Conservation (phyloP, 2,113 vertebrate genomes). For the Phrynosoma blainvillii region DNA sequence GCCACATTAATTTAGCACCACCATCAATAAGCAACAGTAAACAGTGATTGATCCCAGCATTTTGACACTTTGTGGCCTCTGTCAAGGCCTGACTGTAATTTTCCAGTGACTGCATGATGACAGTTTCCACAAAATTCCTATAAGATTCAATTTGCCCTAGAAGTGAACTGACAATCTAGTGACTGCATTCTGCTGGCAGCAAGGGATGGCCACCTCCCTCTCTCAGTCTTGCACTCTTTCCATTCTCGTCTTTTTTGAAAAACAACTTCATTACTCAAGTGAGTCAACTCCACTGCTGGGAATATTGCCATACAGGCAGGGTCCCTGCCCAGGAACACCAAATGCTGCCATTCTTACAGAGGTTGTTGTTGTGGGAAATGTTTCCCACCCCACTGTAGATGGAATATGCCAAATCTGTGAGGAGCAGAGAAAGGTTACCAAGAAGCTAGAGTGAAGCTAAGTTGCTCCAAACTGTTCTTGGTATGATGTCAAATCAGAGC, state of each 20-base stretch:
- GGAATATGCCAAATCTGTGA: neutral
- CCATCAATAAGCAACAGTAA: neutral
- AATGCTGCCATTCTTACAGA: neutral
- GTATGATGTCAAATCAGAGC: slow-evolving; percentile 8
- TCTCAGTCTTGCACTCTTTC: slow-evolving; percentile 23
- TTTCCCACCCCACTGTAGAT: neutral
- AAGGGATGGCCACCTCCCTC: neutral
- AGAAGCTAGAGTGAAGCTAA: neutral
- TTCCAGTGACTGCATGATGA: neutral
- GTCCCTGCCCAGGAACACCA: slow-evolving; percentile 6
- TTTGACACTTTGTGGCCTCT: too few species aligned
- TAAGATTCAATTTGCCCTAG: slow-evolving; percentile 28
- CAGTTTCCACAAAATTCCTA: neutral
- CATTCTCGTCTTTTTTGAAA: slow-evolving; percentile 12
- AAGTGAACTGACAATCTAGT: slow-evolving; percentile 19
- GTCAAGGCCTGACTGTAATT: neutral
- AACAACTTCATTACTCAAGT: neutral
- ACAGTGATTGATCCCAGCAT: neutral
- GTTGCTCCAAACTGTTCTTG: slow-evolving; percentile 25
- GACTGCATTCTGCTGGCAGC: slow-evolving; percentile 39
- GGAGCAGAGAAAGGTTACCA: neutral
- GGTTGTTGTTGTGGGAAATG: neutral
- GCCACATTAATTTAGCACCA: neutral
- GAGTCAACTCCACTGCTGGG: slow-evolving; percentile 13
- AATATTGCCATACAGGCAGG: neutral